These are phyloP conservation scores for Anoplius nigerrimus DNA, from an alignment of 2,888 invertebrate species.

Conservation along the genomic window DNA sequence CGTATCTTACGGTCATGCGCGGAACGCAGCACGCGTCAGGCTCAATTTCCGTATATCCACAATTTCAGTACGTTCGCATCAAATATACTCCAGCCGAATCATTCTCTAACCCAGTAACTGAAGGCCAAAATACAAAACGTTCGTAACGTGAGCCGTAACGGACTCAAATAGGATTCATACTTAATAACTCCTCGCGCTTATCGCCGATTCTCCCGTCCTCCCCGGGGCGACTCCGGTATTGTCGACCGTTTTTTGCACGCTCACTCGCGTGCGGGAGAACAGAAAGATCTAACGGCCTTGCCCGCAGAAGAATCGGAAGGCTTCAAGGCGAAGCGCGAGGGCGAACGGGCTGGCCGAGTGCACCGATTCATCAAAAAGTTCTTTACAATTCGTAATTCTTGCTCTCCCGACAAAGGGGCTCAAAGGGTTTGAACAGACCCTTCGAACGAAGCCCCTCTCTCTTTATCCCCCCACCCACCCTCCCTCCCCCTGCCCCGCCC, in stretches of 20 bases:
- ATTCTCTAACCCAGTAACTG: too few species aligned
- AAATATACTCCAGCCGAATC: too few species aligned
- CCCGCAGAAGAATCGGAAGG: neutral
- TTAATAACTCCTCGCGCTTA: too few species aligned
- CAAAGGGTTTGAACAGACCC: slow-evolving; percentile 41
- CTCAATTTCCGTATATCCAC: too few species aligned
- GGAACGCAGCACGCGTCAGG: too few species aligned
- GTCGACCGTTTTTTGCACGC: neutral
- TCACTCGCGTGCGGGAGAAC: slow-evolving; percentile 9
- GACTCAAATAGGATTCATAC: too few species aligned
- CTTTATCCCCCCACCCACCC: slow-evolving; percentile 15
- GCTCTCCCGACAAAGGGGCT: slow-evolving; percentile 40
- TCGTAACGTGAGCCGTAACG: too few species aligned
- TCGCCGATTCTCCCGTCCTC: too few species aligned
- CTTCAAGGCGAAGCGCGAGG: slow-evolving; percentile 11
- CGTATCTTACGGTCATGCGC: too few species aligned
- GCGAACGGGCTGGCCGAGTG: slow-evolving; percentile 39
- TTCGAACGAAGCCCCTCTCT: slow-evolving; percentile 24
- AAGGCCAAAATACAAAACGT: too few species aligned
- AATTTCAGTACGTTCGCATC: too few species aligned
- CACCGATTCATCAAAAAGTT: slow-evolving; percentile 56
- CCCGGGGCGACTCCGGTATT: neutral
- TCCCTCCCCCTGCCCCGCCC: slow-evolving; percentile 22
- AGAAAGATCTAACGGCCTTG: neutral
- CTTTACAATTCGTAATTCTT: slow-evolving; percentile 55